phyloP scores from a whole-genome alignment of 2,113 vertebrate genomes.

The Oxygymnocypris stewartii region DNA sequence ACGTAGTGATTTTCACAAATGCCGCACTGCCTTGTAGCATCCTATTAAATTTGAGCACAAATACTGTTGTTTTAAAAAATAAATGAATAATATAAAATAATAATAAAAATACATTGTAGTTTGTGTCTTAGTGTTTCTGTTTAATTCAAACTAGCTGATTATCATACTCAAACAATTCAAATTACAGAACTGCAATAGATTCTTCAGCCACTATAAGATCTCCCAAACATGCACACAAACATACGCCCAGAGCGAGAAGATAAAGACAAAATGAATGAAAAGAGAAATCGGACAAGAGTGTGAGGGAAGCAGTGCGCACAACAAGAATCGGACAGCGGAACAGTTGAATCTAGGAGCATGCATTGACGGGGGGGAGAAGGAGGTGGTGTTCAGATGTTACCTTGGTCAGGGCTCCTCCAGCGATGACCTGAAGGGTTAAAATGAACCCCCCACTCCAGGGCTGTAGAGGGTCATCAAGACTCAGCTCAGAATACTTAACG shows the following conservation, averaged over 20 bases:
- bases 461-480: conserved; percentile 54
- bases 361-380: conserved; percentile 14
- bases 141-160: conserved; percentile 13
- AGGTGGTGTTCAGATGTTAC: conserved; percentile 38
- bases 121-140: neutral
- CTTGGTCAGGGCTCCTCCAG: conserved; percentile 58
- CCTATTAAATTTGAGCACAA: neutral
- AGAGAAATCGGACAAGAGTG: neutral
- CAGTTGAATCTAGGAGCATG: conserved; percentile 17
- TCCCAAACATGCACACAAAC: neutral
- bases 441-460: conserved; percentile 57
- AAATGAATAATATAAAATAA: neutral
- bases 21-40: conserved; percentile 20
- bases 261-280: neutral
- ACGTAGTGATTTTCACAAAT: conserved; percentile 12
- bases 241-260: conserved; percentile 3
- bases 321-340: conserved; percentile 3
- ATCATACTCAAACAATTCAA: neutral
- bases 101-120: conserved; percentile 4
- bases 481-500: conserved; percentile 51
- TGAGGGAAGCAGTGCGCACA: neutral
- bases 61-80: neutral
- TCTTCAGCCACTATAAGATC: neutral
- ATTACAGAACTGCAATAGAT: neutral
- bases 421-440: conserved; percentile 56